phyloP scores from a whole-genome alignment of 2,888 invertebrate species.

The Athrips mouffetella region DNA sequence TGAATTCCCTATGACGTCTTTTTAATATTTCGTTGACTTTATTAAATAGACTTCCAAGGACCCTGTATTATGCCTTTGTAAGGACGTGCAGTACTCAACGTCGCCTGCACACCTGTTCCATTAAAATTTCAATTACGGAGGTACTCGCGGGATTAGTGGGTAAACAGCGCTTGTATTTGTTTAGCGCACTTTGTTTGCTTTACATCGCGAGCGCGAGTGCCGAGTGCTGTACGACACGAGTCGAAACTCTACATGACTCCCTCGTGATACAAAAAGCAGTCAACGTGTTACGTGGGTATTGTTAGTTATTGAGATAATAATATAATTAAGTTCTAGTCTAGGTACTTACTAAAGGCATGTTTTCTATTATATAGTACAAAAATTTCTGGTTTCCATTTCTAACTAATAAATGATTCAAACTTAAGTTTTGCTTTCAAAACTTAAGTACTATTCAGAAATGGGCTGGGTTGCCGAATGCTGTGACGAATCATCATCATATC shows the following conservation, averaged over 20 bases:
- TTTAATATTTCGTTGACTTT: too few relatives aligned
- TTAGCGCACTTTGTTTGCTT: slow-evolving; percentile 23
- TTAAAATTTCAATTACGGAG: slow-evolving; percentile 56
- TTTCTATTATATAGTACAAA: too few relatives aligned
- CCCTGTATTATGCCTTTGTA: neutral
- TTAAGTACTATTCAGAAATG: too few relatives aligned
- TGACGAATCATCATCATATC: too few relatives aligned
- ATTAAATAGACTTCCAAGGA: too few relatives aligned
- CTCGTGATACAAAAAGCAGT: neutral
- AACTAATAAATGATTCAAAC: too few relatives aligned
- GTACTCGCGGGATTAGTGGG: slow-evolving; percentile 27
- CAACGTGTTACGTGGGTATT: neutral
- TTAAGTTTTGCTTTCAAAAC: too few relatives aligned
- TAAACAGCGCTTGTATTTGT: slow-evolving; percentile 31
- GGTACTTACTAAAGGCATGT: too few relatives aligned
- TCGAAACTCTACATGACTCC: neutral
- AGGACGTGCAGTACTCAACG: neutral
- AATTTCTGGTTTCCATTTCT: too few relatives aligned
- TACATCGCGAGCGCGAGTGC: neutral
- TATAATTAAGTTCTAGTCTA: too few relatives aligned
- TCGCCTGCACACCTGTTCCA: slow-evolving; percentile 46
- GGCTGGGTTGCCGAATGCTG: too few relatives aligned
- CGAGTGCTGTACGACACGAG: neutral
- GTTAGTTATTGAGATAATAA: neutral
- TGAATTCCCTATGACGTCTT: too few relatives aligned